These are phyloP conservation scores for Phyllotis vaccarum DNA, from an alignment of 2,797 vertebrate species.

Conservation along the genomic window DNA sequence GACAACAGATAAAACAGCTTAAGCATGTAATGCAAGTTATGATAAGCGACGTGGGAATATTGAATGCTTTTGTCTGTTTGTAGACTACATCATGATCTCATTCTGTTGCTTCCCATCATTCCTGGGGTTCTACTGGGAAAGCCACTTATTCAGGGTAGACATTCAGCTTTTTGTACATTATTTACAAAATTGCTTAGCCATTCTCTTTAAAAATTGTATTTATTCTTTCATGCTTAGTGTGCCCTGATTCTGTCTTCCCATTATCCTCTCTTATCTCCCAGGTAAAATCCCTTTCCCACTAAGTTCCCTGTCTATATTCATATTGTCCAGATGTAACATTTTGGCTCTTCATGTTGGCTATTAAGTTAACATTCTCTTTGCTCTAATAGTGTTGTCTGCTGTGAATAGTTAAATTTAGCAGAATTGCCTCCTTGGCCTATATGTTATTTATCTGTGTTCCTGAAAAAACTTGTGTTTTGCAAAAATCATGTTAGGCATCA, in stretches of 20 bases:
- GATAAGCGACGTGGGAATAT: neutral
- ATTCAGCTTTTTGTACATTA: slow-evolving; percentile 20
- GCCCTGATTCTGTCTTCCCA: neutral
- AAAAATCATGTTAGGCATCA: neutral
- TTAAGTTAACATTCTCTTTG: neutral
- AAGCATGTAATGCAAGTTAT: neutral
- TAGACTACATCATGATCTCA: neutral
- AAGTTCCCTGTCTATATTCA: neutral
- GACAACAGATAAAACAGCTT: neutral
- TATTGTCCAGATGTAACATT: too few species aligned
- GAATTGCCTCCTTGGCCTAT: neutral
- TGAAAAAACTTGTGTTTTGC: neutral
- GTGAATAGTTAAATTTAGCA: neutral
- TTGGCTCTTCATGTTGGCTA: neutral
- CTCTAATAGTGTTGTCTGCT: neutral
- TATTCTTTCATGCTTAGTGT: neutral
- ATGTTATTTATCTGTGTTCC: neutral
- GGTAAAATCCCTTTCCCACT: neutral
- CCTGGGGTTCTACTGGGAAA: neutral
- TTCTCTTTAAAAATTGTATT: neutral
- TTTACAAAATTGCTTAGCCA: slow-evolving; percentile 1
- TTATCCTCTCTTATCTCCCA: neutral
- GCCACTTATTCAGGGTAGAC: neutral
- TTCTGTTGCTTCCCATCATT: neutral
- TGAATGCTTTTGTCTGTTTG: neutral